Base-by-base conservation (phyloP, 1,140 invertebrate genomes). In the Diuraphis noxia region DNA sequence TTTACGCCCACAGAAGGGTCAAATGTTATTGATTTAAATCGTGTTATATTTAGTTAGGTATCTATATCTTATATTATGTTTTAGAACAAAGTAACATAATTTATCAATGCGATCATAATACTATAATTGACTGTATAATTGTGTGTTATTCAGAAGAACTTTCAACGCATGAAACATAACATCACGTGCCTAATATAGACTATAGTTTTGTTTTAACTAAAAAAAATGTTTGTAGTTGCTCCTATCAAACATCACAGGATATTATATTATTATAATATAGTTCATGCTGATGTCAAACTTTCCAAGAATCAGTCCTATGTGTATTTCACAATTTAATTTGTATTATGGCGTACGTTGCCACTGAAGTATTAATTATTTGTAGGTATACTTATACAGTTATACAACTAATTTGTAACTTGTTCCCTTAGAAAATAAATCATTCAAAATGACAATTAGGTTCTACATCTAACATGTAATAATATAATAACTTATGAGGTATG, bases 361-460 rank as follows among this genome's bases (percentile, higher is more conserved):
- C 56, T n/a, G 56, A 72, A 72, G 56, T 72, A 72, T 72, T 72
- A 72, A 72, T 72, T 72, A 72, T 72, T 72, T 72, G 56, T n/a
- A n/a, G n/a, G n/a, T n/a, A n/a, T n/a, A n/a, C n/a, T n/a, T n/a
- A 49, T 49, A n/a, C 56, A n/a, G n/a, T n/a, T 49, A 46, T 56
- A 72, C 13, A 72, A 72, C 56, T 72, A 72, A 72, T 72, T 72
- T 72, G 30, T 72, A 72, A 72, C 56, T 72, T 72, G 56, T 72
- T 72, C 56, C n/a, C 56, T n/a, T n/a, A n/a, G 56, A 72, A 72
- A 49, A 72, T 72, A n/a, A 72, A 72, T 72, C 56, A 72, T 72
- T 72, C 56, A n/a, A 72, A n/a, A 72, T 72, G 56, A n/a, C 56
- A 72, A 72, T 72, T 72, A 72, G 56, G 56, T 72, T n/a, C n/a